Evolutionary conservation across 2,888 invertebrate genomes (phyloP).

Genomic region (Craniophora ligustri): DNA sequence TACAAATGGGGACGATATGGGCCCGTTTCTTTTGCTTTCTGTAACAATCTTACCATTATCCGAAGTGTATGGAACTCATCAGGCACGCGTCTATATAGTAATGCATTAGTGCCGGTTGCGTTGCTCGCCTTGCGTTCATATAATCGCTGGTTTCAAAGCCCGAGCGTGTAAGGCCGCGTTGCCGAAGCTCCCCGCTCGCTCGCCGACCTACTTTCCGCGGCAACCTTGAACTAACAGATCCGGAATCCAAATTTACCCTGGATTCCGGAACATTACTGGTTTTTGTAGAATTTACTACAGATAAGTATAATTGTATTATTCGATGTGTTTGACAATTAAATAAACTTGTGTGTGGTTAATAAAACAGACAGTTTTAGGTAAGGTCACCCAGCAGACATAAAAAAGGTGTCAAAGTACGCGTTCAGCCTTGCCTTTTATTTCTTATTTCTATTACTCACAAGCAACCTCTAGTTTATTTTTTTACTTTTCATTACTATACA

Average conservation of each 20-base stretch:
- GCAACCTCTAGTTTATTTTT: constrained; percentile 13
- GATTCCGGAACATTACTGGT: constrained; percentile 33
- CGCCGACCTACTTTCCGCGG: constrained; percentile 48
- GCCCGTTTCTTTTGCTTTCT: too few species aligned
- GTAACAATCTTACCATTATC: constrained; percentile 16
- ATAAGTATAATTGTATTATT: too few species aligned
- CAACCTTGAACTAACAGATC: constrained; percentile 61
- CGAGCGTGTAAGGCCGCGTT: constrained; percentile 40
- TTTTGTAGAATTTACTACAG: neutral
- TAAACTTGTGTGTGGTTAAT: too few species aligned
- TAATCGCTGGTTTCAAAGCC: constrained; percentile 36
- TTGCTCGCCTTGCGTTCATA: neutral
- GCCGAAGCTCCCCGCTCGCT: constrained; percentile 38
- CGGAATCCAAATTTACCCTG: constrained; percentile 33
- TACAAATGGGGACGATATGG: too few species aligned
- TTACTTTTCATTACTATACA: constrained; percentile 17
- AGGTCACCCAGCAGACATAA: constrained; percentile 9
- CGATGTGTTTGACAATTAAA: too few species aligned
- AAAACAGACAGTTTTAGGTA: constrained; percentile 18
- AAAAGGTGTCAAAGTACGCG: constrained; percentile 7
- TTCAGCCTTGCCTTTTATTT: constrained; percentile 40
- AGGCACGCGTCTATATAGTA: constrained; percentile 10
- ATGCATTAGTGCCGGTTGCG: constrained; percentile 29
- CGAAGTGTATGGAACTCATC: constrained; percentile 13
- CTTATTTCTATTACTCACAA: constrained; percentile 12